Percentiles rank a stretch among this genome's conserved stretches.
Evolutionary conservation across 1,140 invertebrate genomes (phyloP).

Genomic region (Arion vulgaris): DNA sequence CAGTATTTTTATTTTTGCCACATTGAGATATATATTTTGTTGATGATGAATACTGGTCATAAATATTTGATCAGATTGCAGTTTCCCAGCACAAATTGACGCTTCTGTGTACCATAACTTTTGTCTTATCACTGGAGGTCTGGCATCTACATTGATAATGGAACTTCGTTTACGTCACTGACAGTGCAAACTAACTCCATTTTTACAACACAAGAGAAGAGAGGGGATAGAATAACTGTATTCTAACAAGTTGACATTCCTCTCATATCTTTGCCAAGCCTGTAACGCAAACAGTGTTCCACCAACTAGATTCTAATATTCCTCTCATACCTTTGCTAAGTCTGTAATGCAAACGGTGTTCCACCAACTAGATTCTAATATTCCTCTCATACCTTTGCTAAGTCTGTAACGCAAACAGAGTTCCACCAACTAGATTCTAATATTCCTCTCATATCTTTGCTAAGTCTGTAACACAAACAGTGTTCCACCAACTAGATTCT

Average conservation of each 20-base stretch:
- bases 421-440: slow-evolving; percentile 5
- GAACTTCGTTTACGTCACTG: neutral
- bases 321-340: too few species aligned
- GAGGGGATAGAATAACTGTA: neutral
- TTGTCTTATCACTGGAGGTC: neutral
- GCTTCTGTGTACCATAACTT: neutral
- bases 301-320: too few species aligned
- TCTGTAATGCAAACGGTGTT: too few species aligned
- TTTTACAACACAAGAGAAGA: neutral
- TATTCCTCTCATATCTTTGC: neutral
- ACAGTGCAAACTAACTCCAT: neutral
- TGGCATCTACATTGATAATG: neutral
- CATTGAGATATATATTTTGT: too few species aligned
- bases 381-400: too few species aligned
- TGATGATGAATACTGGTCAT: too few species aligned
- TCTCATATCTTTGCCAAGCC: too few species aligned
- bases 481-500: neutral
- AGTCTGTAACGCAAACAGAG: neutral
- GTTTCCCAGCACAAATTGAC: neutral
- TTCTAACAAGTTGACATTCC: slow-evolving; percentile 11
- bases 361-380: too few species aligned
- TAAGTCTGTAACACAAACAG: neutral
- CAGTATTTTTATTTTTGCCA: too few species aligned
- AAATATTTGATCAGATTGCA: neutral
- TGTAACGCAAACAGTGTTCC: too few species aligned